Percentiles rank a stretch among this genome's conserved stretches.
Evolutionary conservation across 2,797 vertebrate species (phyloP).

Genomic region (Allobates femoralis): DNA sequence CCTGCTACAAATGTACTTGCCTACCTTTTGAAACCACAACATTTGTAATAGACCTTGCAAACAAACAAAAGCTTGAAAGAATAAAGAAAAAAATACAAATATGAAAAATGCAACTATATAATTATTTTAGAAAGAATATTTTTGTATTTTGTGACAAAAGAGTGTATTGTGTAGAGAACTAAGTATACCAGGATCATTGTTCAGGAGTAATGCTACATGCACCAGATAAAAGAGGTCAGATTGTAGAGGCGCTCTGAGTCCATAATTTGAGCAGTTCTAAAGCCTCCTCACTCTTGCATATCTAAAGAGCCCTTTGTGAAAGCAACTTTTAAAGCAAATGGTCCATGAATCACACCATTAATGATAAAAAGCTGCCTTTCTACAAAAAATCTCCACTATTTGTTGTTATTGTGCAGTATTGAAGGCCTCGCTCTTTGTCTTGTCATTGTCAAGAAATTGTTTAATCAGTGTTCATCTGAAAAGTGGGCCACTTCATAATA

Average conservation of each 20-base stretch:
- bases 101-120: background rate
- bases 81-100: background rate
- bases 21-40: background rate
- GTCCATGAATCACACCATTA: constrained; percentile 52
- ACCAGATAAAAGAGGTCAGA: constrained; percentile 32
- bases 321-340: constrained; percentile 50
- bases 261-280: constrained; percentile 37
- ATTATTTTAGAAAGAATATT: background rate
- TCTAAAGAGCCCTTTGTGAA: constrained; percentile 44
- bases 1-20: background rate
- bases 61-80: background rate
- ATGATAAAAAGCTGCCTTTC: constrained; percentile 32
- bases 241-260: constrained; percentile 34
- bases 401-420: constrained; percentile 46
- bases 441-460: constrained; percentile 33
- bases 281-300: constrained; percentile 38
- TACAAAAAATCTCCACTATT: constrained; percentile 16
- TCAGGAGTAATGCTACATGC: constrained; percentile 1
- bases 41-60: background rate
- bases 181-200: background rate
- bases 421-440: constrained; percentile 22
- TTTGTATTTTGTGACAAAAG: background rate
- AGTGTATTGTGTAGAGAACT: background rate
- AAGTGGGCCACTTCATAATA: constrained; percentile 43
- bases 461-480: constrained; percentile 37